Conservation (phyloP, 2,797 vertebrate species). For the Rhinichthys osculus region DNA sequence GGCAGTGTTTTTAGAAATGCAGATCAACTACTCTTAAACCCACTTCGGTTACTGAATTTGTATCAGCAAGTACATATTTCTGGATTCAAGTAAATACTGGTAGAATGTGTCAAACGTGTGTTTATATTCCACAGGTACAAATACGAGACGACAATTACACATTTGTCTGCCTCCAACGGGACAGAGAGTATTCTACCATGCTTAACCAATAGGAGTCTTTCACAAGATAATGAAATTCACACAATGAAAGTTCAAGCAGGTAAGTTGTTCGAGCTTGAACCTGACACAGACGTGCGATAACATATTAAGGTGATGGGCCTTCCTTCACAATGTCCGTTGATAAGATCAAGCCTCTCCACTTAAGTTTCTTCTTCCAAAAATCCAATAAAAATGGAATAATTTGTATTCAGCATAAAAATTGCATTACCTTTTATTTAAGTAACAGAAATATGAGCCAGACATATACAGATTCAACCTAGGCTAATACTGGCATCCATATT, state of each 20-base stretch:
- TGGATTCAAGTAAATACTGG: not conserved
- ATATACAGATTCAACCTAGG: not conserved
- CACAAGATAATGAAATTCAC: conserved; percentile 27
- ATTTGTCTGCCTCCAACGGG: conserved; percentile 64
- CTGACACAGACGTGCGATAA: not conserved
- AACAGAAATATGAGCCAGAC: not conserved
- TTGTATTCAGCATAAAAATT: not conserved
- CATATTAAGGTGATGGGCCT: not conserved
- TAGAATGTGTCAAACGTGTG: not conserved
- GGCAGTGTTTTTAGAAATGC: not conserved
- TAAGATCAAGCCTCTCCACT: not conserved
- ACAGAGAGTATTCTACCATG: conserved; percentile 74
- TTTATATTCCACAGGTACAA: conserved; percentile 72
- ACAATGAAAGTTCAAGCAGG: conserved; percentile 63
- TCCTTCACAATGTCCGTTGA: not conserved
- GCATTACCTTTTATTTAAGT: not conserved
- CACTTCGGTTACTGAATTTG: not conserved
- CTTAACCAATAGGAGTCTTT: conserved; percentile 64
- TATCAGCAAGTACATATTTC: not conserved
- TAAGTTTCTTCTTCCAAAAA: not conserved
- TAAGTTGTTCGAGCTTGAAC: conserved; percentile 48
- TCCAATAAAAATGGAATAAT: not conserved
- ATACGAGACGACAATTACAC: conserved; percentile 80
- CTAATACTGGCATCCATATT: not conserved
- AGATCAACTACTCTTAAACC: not conserved